Percentiles rank a stretch among this genome's conserved stretches.
phyloP scores from a whole-genome alignment of 2,113 vertebrate species.

The Ascaphus truei region DNA sequence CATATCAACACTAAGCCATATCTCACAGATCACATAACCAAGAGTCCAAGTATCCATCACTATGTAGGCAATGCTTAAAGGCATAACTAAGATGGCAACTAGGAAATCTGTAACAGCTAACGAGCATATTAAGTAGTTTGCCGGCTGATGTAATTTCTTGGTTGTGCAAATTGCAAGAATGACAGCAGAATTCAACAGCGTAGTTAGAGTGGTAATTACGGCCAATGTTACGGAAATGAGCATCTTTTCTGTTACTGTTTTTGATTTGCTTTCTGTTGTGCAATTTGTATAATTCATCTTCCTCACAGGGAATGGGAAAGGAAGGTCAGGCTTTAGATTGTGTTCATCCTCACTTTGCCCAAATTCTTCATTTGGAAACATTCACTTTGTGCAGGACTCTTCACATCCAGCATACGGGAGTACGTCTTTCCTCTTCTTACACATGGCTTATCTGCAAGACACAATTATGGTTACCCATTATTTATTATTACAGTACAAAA shows the following conservation, averaged over 20 bases:
- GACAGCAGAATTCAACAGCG: slow-evolving; percentile 73
- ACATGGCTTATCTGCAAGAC: slow-evolving; percentile 26
- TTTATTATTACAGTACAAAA: not conserved
- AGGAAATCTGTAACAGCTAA: slow-evolving; percentile 84
- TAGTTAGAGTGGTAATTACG: slow-evolving; percentile 70
- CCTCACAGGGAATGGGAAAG: slow-evolving; percentile 31
- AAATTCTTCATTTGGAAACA: not conserved
- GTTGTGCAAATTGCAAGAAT: slow-evolving; percentile 81
- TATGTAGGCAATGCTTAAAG: slow-evolving; percentile 82
- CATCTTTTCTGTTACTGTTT: slow-evolving; percentile 68
- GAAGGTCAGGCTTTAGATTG: not conserved
- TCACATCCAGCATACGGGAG: not conserved
- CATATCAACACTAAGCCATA: slow-evolving; percentile 86
- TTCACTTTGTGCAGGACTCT: not conserved
- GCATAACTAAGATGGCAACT: slow-evolving; percentile 83
- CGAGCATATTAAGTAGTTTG: slow-evolving; percentile 89
- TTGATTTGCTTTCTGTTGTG: slow-evolving; percentile 56
- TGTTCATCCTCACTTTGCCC: not conserved
- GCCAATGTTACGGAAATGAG: slow-evolving; percentile 66
- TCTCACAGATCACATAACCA: slow-evolving; percentile 77
- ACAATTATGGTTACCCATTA: not conserved
- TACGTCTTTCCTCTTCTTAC: slow-evolving; percentile 16
- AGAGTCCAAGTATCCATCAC: slow-evolving; percentile 74
- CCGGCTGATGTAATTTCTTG: slow-evolving; percentile 82
- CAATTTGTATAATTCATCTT: slow-evolving; percentile 76